Percentiles rank a stretch among this genome's conserved stretches.
Conservation (phyloP, 2,113 vertebrate species). For the Ophiodon elongatus region DNA sequence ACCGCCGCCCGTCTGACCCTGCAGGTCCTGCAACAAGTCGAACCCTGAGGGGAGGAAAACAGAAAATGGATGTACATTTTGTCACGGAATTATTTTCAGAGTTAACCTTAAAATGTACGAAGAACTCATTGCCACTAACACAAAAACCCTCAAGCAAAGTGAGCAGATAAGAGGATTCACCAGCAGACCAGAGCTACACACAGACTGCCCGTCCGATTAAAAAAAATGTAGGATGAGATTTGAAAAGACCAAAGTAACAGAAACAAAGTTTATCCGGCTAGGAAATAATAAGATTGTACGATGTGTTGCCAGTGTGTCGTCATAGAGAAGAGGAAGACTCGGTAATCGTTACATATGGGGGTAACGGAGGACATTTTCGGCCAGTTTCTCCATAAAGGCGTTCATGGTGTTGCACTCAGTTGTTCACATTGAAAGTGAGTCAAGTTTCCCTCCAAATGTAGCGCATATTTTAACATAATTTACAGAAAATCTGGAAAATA, state of each 20-base stretch:
- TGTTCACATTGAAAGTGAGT: neutral
- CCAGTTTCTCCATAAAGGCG: neutral
- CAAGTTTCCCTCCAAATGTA: neutral
- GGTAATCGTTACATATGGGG: neutral
- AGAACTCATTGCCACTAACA: neutral
- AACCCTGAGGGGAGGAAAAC: conserved; percentile 60
- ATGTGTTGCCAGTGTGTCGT: neutral
- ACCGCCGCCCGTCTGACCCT: conserved; percentile 58
- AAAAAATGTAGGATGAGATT: neutral
- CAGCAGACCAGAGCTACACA: neutral
- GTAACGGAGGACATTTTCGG: neutral
- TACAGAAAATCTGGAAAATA: no score
- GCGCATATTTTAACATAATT: no score
- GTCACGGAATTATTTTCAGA: neutral
- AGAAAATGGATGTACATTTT: neutral
- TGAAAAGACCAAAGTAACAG: neutral
- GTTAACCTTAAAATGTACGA: neutral
- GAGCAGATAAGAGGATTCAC: neutral
- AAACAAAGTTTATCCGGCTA: neutral
- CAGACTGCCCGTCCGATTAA: neutral
- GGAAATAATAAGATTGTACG: neutral
- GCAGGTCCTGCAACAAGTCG: conserved; percentile 75
- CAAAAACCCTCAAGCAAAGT: neutral
- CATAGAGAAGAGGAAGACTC: neutral
- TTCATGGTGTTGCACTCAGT: neutral